Evolutionary conservation across 2,888 invertebrate genomes (phyloP).

Genomic region (Anorthoa munda): DNA sequence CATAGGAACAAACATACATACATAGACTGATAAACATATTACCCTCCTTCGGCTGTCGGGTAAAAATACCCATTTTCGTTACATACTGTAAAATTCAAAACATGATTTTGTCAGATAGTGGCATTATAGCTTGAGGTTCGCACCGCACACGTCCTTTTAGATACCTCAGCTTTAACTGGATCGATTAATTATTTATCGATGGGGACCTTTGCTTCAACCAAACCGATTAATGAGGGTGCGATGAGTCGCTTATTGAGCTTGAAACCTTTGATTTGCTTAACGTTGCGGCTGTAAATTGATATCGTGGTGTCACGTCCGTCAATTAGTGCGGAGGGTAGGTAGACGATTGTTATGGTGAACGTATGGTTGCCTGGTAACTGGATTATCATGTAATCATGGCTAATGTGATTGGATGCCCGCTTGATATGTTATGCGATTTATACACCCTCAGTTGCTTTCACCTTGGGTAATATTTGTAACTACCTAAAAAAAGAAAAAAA

Average conservation of each 20-base stretch:
- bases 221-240: constrained; percentile 45
- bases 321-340: constrained; percentile 29
- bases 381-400: constrained; percentile 2
- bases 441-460: neutral
- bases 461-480: neutral
- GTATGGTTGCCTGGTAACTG: neutral
- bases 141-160: constrained; percentile 36
- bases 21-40: too few relatives aligned
- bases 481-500: too few relatives aligned
- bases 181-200: constrained; percentile 58
- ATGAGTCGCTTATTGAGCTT: constrained; percentile 52
- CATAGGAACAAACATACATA: too few relatives aligned
- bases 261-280: constrained; percentile 36
- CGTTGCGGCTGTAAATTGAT: constrained; percentile 43
- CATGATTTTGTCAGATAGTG: too few relatives aligned
- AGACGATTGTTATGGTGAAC: constrained; percentile 5
- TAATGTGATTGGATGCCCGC: constrained; percentile 15
- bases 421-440: constrained; percentile 1
- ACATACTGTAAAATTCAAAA: too few relatives aligned
- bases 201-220: constrained; percentile 32
- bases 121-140: too few relatives aligned
- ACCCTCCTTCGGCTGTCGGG: too few relatives aligned
- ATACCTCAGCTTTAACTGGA: constrained; percentile 48
- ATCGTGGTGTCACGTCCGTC: constrained; percentile 16
- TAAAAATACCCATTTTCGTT: too few relatives aligned